A percentile compares a stretch with the other conserved stretches of the same genome.
Evolutionary conservation across 2,888 invertebrate genomes (phyloP).

Genomic region (Dexiosoma caninum): DNA sequence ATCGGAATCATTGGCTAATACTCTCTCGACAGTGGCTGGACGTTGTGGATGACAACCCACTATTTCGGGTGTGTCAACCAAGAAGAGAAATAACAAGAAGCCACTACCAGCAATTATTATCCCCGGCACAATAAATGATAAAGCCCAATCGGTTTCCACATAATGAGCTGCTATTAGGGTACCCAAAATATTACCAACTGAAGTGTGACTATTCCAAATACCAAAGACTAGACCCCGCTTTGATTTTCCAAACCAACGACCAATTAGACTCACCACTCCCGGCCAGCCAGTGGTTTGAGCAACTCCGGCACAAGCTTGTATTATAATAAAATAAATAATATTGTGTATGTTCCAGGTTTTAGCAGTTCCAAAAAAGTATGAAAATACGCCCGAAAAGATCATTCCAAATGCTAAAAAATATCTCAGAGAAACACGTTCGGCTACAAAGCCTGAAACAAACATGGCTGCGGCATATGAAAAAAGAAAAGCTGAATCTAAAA

Average conservation of each 20-base stretch:
- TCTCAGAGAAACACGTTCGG: slow-evolving; percentile 93
- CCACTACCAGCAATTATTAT: slow-evolving; percentile 86
- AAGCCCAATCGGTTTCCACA: slow-evolving; percentile 92
- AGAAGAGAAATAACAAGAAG: slow-evolving; percentile 87
- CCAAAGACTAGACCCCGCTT: slow-evolving; percentile 96
- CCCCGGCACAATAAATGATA: slow-evolving; percentile 95
- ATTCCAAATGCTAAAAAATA: slow-evolving; percentile 95
- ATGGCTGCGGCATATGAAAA: slow-evolving; percentile 95
- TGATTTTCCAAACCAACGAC: slow-evolving; percentile 97
- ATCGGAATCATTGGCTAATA: slow-evolving; percentile 77
- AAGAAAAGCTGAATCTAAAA: slow-evolving; percentile 93
- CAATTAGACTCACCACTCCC: slow-evolving; percentile 92
- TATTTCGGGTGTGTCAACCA: slow-evolving; percentile 89
- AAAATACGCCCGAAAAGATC: slow-evolving; percentile 90
- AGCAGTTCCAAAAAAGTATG: slow-evolving; percentile 93
- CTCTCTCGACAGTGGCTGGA: neutral
- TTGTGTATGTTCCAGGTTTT: slow-evolving; percentile 88
- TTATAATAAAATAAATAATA: slow-evolving; percentile 87
- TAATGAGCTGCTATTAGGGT: slow-evolving; percentile 91
- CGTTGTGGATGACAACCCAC: slow-evolving; percentile 79
- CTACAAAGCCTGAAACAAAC: slow-evolving; percentile 94
- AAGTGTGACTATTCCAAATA: slow-evolving; percentile 98
- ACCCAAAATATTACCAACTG: slow-evolving; percentile 95
- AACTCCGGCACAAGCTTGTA: slow-evolving; percentile 92
- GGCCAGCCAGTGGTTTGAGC: slow-evolving; percentile 97